Percentiles rank a stretch among this genome's conserved stretches.
Evolutionary conservation across 2,113 vertebrate species (phyloP).

Genomic region (Microcebus ravelobensis): DNA sequence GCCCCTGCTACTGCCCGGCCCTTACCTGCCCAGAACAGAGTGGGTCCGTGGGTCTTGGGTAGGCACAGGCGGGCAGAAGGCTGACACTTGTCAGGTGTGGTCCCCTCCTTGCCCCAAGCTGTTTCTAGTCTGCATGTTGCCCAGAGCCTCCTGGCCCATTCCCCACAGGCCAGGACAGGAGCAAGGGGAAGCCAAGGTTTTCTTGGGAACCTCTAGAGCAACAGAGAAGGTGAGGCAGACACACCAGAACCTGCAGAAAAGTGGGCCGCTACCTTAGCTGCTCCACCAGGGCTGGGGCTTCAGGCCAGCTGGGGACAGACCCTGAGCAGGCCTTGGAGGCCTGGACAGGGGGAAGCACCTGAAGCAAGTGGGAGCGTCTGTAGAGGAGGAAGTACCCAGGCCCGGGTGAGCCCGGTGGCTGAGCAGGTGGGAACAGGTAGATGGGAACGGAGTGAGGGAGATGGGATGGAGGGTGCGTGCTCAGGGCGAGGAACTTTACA

Average conservation of each 20-base stretch:
- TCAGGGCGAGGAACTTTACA: neutral
- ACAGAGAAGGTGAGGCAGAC: neutral
- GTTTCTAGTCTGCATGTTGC: neutral
- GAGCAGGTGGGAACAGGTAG: neutral
- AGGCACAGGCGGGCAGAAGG: neutral
- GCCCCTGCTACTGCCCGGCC: neutral
- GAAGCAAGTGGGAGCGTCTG: neutral
- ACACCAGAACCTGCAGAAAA: neutral
- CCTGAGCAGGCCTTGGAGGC: neutral
- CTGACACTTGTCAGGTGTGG: accelerated
- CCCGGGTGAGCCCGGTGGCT: accelerated
- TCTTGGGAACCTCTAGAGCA: neutral
- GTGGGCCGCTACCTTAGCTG: neutral
- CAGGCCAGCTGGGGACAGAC: neutral
- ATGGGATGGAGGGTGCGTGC: no score
- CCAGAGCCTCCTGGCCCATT: neutral
- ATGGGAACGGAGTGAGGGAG: neutral
- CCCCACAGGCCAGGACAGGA: neutral
- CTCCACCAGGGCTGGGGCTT: neutral
- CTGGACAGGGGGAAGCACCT: neutral
- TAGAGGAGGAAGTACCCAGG: neutral
- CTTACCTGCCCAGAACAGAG: neutral
- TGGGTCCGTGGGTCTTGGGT: neutral
- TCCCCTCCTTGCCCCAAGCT: neutral
- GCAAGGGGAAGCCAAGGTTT: neutral